Evolutionary conservation across 2,797 vertebrate genomes (phyloP), one percentile per base, ranked within the genome.

Genomic region (Numenius phaeopus): DNA sequence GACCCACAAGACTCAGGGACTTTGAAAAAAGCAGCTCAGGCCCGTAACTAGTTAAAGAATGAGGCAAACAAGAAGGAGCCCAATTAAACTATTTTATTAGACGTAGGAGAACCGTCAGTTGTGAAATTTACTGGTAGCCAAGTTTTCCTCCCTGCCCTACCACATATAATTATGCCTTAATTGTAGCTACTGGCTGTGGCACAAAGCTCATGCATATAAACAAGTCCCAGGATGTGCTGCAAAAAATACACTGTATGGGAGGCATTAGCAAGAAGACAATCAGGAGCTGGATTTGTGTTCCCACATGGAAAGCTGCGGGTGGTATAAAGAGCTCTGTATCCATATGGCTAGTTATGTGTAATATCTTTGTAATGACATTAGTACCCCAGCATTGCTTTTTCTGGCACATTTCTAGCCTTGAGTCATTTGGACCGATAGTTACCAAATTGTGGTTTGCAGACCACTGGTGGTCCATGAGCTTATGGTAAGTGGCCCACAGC

Each of bases 81-180:
- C 46, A 96, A 91, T 95, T 89, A 94, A 91, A 81, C 57, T 72
- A 37, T 92, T 96, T 97, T 87, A 96, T 94, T 91, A 94, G 87
- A 69, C 71, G 86, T 75, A 92, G 75, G 58, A 97, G 67, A 95
- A 83, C 20, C 81, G 71, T 30, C 9, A 15, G 85, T 94, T 96
- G 92, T 93, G 95, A 96, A 96, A 96, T 96, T 94, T 93, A 80
- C 89, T 96, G 94, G 94, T 97, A 96, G 92, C 78, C 88, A 94
- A 91, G 44, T 91, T 96, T 95, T 96, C 86, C 82, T 96, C 90
- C 82, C 61, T 87, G 75, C 76, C 57, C 76, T 87, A 92, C 90
- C 81, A 91, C 89, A 87, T 96, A 69, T 96, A 96, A 97, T 97
- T 96, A 94, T 81, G 82, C 84, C 87, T 95, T 96, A 96, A 96